A percentile compares a stretch with the other conserved stretches of the same genome.
Evolutionary conservation across 2,797 vertebrate species (phyloP).

Genomic region (Sebastes goodei): DNA sequence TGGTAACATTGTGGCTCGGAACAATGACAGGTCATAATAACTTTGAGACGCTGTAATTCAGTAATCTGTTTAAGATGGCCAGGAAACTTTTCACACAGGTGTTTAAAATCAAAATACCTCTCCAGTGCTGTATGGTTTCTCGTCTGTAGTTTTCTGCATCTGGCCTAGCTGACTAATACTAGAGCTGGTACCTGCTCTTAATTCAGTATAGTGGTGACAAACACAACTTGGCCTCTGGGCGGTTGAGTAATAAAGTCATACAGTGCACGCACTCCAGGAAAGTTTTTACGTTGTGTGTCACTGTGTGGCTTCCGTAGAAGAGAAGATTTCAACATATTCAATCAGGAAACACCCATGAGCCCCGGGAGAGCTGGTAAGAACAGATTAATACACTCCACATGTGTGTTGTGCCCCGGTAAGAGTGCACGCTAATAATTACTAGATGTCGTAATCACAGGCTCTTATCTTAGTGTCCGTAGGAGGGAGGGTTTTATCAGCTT

Average conservation of each 20-base stretch:
- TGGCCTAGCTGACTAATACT: constrained; percentile 11
- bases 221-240: neutral
- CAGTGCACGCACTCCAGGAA: constrained; percentile 29
- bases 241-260: constrained; percentile 44
- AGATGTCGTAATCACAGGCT: constrained; percentile 59
- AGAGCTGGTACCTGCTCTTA: neutral
- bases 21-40: constrained; percentile 15
- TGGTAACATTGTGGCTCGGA: constrained; percentile 25
- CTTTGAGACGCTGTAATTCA: constrained; percentile 1
- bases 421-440: constrained; percentile 45
- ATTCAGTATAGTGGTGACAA: constrained; percentile 29
- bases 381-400: constrained; percentile 35
- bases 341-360: constrained; percentile 45
- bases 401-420: constrained; percentile 17
- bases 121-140: neutral
- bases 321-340: constrained; percentile 36
- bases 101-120: constrained; percentile 14
- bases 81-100: neutral
- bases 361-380: constrained; percentile 17
- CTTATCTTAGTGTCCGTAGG: constrained; percentile 70
- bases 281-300: constrained; percentile 41
- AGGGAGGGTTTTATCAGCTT: constrained; percentile 72
- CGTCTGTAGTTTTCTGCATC: neutral
- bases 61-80: neutral
- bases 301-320: constrained; percentile 24